Evolutionary conservation across 2,797 vertebrate genomes (phyloP), one percentile per base, ranked within the genome.

Genomic region (Fistularia commersonii): DNA sequence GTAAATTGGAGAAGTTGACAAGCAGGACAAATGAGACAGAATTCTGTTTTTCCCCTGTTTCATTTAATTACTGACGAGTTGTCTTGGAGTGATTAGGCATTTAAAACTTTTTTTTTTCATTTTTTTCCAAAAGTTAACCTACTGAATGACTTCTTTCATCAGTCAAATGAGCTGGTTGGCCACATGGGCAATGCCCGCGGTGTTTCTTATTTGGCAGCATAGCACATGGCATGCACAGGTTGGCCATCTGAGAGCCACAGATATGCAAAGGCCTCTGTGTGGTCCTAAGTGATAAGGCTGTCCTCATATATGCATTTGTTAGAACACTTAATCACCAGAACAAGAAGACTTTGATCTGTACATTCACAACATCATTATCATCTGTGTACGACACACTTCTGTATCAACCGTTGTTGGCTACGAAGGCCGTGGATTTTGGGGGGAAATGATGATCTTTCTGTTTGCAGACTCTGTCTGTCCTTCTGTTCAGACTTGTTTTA

Each of bases 281-380:
- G 85, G 79, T 74, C 67, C 56, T 54, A 61, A 72, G 81, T 80
- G 87, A 89, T 88, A 89, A 87, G 82, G 68, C 73, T 69, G 82
- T 81, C 74, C 65, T 69, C 68, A 41, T 64, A 66, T 69, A 64
- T 62, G 61, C 63, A 64, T 81, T 84, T 83, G 81, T 84, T 74
- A 62, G 79, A 55, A 77, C 48, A 55, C 74, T 66, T 74, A 79
- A 85, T 84, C 81, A 64, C 71, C 59, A 49, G 64, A 71, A 63
- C 57, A 38, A 54, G 65, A 64, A 70, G 61, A 79, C 82, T 83
- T 83, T 84, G 76, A 87, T 87, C 80, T 85, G 77, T 79, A 66
- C 77, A 80, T 86, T 85, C 74, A 74, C 75, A 72, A 66, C 77
- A 74, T 83, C 68, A 77, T 87, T 82, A 86, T 84, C 77, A 64